Percentiles rank a stretch among this genome's conserved stretches.
phyloP scores from a whole-genome alignment of 2,113 vertebrate species.

The Triplophysa dalaica region DNA sequence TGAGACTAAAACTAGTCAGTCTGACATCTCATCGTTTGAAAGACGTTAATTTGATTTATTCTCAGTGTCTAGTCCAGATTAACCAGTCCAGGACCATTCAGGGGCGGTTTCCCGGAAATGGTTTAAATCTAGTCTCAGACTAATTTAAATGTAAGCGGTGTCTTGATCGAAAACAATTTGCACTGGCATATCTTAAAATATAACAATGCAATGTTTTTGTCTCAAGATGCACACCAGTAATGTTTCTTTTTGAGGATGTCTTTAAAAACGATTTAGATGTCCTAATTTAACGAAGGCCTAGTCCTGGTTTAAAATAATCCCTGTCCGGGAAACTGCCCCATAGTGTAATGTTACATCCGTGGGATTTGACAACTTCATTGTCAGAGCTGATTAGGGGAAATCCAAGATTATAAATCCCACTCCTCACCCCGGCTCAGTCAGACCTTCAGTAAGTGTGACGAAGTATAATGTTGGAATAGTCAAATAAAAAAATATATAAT shows the following conservation, averaged over 20 bases:
- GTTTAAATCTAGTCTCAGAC: too few species aligned
- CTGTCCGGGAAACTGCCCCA: neutral
- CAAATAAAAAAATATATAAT: too few species aligned
- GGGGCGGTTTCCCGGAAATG: too few species aligned
- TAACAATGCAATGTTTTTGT: too few species aligned
- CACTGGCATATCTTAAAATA: too few species aligned
- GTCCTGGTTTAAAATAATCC: too few species aligned
- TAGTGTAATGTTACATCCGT: slow-evolving; percentile 22
- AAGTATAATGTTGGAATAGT: neutral
- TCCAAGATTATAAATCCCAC: slow-evolving; percentile 30
- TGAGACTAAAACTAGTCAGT: neutral
- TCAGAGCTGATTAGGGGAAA: slow-evolving; percentile 48
- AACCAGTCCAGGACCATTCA: slow-evolving; percentile 28
- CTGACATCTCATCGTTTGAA: slow-evolving; percentile 21
- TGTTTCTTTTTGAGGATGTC: too few species aligned
- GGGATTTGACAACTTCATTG: neutral
- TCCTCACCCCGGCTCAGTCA: neutral
- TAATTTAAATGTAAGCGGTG: too few species aligned
- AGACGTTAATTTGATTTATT: slow-evolving; percentile 56
- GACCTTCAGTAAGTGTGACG: neutral
- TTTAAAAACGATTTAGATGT: too few species aligned
- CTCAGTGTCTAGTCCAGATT: slow-evolving; percentile 49
- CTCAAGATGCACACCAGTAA: too few species aligned
- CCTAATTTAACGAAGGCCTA: too few species aligned
- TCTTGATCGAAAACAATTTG: too few species aligned